Percentiles rank a stretch among this genome's conserved stretches.
These are phyloP conservation scores for Brachirus orientalis DNA, from an alignment of 2,113 vertebrate species.

Conservation along the genomic window DNA sequence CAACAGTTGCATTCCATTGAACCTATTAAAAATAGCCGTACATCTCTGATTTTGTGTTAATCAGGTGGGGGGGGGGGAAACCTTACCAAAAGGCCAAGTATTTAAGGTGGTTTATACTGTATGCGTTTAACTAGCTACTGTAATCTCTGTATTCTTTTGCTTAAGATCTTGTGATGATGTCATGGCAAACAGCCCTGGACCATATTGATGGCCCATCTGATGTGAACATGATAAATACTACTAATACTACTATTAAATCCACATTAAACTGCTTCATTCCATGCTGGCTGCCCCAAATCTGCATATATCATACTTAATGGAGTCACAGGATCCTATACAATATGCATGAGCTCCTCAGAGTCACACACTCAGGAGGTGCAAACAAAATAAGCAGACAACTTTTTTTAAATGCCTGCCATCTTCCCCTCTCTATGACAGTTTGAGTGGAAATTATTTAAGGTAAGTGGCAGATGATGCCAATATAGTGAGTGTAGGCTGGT, in stretches of 20 bases:
- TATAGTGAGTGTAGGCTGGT: too few relatives aligned
- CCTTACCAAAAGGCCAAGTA: too few relatives aligned
- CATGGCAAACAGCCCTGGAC: conserved; percentile 26
- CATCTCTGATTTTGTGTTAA: too few relatives aligned
- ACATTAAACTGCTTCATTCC: conserved; percentile 77
- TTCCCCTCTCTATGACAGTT: not conserved
- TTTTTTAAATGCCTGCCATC: conserved; percentile 25
- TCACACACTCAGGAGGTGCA: conserved; percentile 48
- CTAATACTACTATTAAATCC: conserved; percentile 69
- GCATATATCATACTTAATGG: conserved; percentile 78
- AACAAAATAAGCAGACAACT: conserved; percentile 53
- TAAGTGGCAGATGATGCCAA: too few relatives aligned
- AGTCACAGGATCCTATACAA: conserved; percentile 70
- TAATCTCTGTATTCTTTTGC: not conserved
- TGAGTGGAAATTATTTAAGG: conserved; percentile 9
- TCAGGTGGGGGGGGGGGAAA: too few relatives aligned
- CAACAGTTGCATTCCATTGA: not conserved
- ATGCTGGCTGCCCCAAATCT: conserved; percentile 70
- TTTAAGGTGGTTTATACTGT: not conserved
- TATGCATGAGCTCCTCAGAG: conserved; percentile 64
- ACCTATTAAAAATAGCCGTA: too few relatives aligned
- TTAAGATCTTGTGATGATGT: not conserved
- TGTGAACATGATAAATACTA: conserved; percentile 75
- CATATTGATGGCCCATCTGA: conserved; percentile 28
- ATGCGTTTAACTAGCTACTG: not conserved